Base-by-base conservation (phyloP, 2,797 vertebrate genomes). In the Thripadectes ignobilis region DNA sequence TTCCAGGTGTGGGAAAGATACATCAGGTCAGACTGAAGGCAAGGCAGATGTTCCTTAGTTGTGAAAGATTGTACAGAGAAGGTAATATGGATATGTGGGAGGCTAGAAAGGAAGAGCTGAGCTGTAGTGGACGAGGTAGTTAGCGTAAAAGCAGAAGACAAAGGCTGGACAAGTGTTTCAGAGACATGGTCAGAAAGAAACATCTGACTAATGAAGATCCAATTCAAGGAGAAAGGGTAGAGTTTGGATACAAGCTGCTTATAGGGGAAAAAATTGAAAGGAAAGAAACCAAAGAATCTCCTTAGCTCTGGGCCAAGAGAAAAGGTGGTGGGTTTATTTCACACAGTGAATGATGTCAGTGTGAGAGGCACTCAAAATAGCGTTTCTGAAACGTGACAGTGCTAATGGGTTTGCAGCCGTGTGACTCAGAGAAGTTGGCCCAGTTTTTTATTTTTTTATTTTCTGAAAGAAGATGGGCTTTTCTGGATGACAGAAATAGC, bases 361-460 rank as follows among this genome's bases (percentile, higher is more conserved):
- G 1, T 45, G 36, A 95, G 78, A 94, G 54, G 45, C 58, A 67
- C 23, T 94, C 43, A 91, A 32, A 92, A 58, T 72, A 94, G 36
- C 46, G 32, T 88, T 92, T 89, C 82, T 97, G 55, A 92, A 91
- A 92, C 78, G 67, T 91, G 91, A 84, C 73, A 89, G 59, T 75
- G 29, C 71, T 95, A 81, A 91, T 73, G 73, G 48, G 32, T 89
- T 95, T 94, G 41, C 84, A 92, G 83, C n/a, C 0, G 0, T 71
- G 21, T 72, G 81, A 93, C 54, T 93, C 69, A 81, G 76, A 93
- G 68, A 73, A 49, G 79, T 52, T 93, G 85, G 36, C 46, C 72
- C n/a, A 10, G 21, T 48, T 24, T 24, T 13, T 26, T 49, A 62
- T 85, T 95, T 45, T 87, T 71, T 46, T 82, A 24, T 85, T 52